Evolutionary conservation across 1,140 invertebrate species (phyloP).

Genomic region (Caerostris extrusa): DNA sequence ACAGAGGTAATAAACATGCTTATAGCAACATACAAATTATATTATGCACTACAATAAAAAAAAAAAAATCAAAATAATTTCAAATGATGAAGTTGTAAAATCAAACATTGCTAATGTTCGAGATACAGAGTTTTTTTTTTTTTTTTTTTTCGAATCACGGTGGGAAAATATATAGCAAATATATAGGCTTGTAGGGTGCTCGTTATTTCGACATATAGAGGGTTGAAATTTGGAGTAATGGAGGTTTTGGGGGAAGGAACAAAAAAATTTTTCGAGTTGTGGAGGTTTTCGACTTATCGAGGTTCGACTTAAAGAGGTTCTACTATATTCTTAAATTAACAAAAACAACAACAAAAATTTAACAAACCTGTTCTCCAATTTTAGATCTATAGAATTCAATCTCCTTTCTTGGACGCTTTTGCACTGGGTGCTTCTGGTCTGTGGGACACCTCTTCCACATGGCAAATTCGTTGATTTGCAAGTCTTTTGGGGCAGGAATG

Average conservation of each 20-base stretch:
- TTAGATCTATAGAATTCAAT: background rate
- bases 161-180: too few species aligned
- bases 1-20: too few species aligned
- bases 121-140: too few species aligned
- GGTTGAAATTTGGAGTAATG: background rate
- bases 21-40: too few species aligned
- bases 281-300: too few species aligned
- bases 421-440: constrained; percentile 41
- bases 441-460: constrained; percentile 48
- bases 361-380: constrained; percentile 30
- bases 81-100: too few species aligned
- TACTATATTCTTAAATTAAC: background rate
- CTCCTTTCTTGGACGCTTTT: background rate
- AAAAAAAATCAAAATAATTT: too few species aligned
- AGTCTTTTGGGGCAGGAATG: background rate
- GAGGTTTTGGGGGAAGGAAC: too few species aligned
- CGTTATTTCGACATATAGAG: background rate
- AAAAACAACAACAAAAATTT: background rate
- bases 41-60: too few species aligned
- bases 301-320: background rate
- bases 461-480: background rate
- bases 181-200: background rate
- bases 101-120: too few species aligned
- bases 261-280: too few species aligned
- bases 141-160: too few species aligned